phyloP scores from a whole-genome alignment of 2,797 vertebrate genomes.

The Poecilia velifera region DNA sequence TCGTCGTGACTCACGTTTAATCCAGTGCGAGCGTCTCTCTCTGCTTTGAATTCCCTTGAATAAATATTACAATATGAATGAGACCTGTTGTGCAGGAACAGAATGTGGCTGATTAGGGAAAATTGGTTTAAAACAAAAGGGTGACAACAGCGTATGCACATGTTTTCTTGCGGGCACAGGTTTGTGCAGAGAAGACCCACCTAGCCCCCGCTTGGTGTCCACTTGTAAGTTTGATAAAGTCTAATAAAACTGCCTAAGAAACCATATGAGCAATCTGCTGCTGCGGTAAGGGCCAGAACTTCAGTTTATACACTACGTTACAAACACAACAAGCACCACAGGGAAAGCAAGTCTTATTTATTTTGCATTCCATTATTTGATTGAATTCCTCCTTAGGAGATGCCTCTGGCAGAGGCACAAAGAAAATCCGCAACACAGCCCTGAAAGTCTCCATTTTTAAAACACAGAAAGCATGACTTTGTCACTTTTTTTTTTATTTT shows the following conservation, averaged over 20 bases:
- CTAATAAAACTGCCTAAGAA: slow-evolving; percentile 10
- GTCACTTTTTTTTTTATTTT: slow-evolving; percentile 24
- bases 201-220: no score
- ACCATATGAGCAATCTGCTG: slow-evolving; percentile 31
- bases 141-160: slow-evolving; percentile 2
- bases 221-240: slow-evolving; percentile 10
- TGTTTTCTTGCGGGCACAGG: slow-evolving; percentile 17
- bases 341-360: slow-evolving; percentile 42
- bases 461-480: slow-evolving; percentile 27
- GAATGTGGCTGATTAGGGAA: slow-evolving; percentile 51
- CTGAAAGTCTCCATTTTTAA: slow-evolving; percentile 34
- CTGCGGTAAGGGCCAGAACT: slow-evolving; percentile 24
- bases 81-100: slow-evolving; percentile 45
- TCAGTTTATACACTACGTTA: slow-evolving; percentile 22
- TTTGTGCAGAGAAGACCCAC: slow-evolving; percentile 3
- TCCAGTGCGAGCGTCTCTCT: slow-evolving; percentile 26
- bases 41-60: slow-evolving; percentile 63
- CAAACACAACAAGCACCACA: slow-evolving; percentile 10
- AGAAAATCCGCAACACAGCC: slow-evolving; percentile 19
- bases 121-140: slow-evolving; percentile 25
- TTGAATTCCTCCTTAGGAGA: slow-evolving; percentile 33
- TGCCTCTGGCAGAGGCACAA: slow-evolving; percentile 25
- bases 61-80: slow-evolving; percentile 73
- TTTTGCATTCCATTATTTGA: slow-evolving; percentile 43
- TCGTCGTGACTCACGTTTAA: slow-evolving; percentile 56